Base-by-base conservation (phyloP, 1,140 invertebrate species). In the Subanguina moxae region DNA sequence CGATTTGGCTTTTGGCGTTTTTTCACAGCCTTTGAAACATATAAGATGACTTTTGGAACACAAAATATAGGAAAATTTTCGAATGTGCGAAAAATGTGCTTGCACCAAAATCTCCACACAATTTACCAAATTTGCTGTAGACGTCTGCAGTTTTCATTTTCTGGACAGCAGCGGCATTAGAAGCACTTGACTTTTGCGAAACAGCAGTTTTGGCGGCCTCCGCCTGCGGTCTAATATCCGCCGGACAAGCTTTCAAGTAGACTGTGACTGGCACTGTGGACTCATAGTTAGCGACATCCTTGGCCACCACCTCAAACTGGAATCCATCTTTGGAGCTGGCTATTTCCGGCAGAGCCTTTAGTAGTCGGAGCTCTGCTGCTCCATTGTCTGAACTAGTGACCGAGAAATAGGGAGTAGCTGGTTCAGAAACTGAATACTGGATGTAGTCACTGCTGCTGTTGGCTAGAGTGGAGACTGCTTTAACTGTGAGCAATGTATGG, bases 71-170 rank as follows among this genome's bases (percentile, higher is more conserved):
- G n/a, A n/a, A n/a, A 38, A 38, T 38, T 38, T 38, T 38, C 11
- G 32, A 3, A 3, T 5, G 32, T 38, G 32, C 32, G 3, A n/a
- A n/a, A n/a, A n/a, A n/a, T 38, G 3, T 38, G 11, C 32, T 38
- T 5, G 32, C 11, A 38, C 32, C 32, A 5, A 38, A 38, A 38
- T 38, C 11, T 38, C 32, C 32, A 11, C 3, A 38, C 32, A 38
- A 52, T 25, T 25, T 25, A 52, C 48, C 48, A 52, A 52, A 52
- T 52, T 52, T 52, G 48, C 23, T 52, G 23, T 21, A 52, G 48
- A 3, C 15, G 3, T 25, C 48, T 21, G 3, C 23, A 52, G 48
- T 25, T 15, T 52, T 52, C n/a, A 7, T 52, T 52, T 19, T 25
- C 3, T 52, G 3, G 8, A 52, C 48, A 21, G 3, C 8, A 52